These are phyloP conservation scores for Acestrorhynchus altus DNA, from an alignment of 2,797 vertebrate species.

Conservation along the genomic window DNA sequence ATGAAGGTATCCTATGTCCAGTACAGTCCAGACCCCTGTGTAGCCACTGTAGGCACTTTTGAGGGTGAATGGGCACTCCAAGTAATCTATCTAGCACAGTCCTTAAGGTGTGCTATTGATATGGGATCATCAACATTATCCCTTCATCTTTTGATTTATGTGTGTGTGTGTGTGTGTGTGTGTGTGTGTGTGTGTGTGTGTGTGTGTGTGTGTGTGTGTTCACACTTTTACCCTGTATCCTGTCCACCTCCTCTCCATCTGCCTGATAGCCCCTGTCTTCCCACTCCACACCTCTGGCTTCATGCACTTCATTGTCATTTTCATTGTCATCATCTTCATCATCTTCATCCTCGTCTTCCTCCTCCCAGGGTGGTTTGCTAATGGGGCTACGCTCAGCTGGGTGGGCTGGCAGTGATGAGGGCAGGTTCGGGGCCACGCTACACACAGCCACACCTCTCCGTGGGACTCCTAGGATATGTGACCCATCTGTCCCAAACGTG, in stretches of 20 bases:
- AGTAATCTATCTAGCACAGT: too few relatives aligned
- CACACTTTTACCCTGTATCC: constrained; percentile 68
- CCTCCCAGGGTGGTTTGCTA: constrained; percentile 91
- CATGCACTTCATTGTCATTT: neutral
- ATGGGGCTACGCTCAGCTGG: constrained; percentile 87
- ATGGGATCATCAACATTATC: too few relatives aligned
- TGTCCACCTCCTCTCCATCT: constrained; percentile 70
- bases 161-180: too few relatives aligned
- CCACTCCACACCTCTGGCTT: constrained; percentile 63
- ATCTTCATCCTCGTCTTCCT: constrained; percentile 76
- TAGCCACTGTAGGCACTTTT: too few relatives aligned
- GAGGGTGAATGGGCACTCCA: too few relatives aligned
- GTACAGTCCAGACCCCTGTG: too few relatives aligned
- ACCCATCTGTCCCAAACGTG: constrained; percentile 88
- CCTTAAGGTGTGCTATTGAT: too few relatives aligned
- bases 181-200: too few relatives aligned
- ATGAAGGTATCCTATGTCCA: too few relatives aligned
- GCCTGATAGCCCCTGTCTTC: constrained; percentile 73
- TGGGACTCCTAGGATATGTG: constrained; percentile 80
- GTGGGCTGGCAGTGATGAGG: constrained; percentile 77
- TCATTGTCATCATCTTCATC: constrained; percentile 68
- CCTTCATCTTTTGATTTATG: too few relatives aligned
- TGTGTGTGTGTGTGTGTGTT: neutral
- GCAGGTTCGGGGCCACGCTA: constrained; percentile 94
- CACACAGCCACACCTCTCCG: constrained; percentile 92